A percentile compares a stretch with the other conserved stretches of the same genome.
Evolutionary conservation across 2,113 vertebrate genomes (phyloP).

Genomic region (Siniperca knerii): DNA sequence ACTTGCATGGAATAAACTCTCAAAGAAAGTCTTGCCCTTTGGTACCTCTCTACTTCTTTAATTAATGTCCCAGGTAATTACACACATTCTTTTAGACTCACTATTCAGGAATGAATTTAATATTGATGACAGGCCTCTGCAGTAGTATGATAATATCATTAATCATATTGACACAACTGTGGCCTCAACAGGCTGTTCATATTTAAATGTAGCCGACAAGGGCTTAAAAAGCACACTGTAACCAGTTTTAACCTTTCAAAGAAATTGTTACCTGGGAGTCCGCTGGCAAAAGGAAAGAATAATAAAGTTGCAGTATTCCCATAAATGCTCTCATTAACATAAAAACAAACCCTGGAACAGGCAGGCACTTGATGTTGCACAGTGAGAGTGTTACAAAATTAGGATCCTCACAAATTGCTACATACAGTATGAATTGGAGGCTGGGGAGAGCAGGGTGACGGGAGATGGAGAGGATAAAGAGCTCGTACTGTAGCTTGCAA

Average conservation of each 20-base stretch:
- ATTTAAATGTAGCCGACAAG: not conserved
- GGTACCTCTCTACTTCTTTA: not conserved
- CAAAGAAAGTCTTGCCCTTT: conserved; percentile 1
- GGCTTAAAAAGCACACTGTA: not conserved
- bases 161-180: conserved; percentile 22
- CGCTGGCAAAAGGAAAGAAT: conserved; percentile 18
- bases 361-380: conserved; percentile 27
- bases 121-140: not conserved
- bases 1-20: not conserved
- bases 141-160: conserved; percentile 30
- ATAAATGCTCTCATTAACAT: conserved; percentile 37
- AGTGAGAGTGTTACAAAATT: conserved; percentile 52
- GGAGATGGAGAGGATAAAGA: conserved; percentile 48
- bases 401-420: conserved; percentile 57
- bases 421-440: conserved; percentile 38
- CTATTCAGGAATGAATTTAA: conserved; percentile 1
- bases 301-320: conserved; percentile 31
- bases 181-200: conserved; percentile 9
- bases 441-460: conserved; percentile 40
- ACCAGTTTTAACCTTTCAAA: conserved; percentile 2
- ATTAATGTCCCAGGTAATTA: not conserved
- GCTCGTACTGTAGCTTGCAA: conserved; percentile 48
- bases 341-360: conserved; percentile 39
- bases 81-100: not conserved
- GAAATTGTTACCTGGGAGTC: conserved; percentile 7